These are phyloP conservation scores for Microtus richardsoni DNA, from an alignment of 2,113 vertebrate genomes.

Conservation along the genomic window DNA sequence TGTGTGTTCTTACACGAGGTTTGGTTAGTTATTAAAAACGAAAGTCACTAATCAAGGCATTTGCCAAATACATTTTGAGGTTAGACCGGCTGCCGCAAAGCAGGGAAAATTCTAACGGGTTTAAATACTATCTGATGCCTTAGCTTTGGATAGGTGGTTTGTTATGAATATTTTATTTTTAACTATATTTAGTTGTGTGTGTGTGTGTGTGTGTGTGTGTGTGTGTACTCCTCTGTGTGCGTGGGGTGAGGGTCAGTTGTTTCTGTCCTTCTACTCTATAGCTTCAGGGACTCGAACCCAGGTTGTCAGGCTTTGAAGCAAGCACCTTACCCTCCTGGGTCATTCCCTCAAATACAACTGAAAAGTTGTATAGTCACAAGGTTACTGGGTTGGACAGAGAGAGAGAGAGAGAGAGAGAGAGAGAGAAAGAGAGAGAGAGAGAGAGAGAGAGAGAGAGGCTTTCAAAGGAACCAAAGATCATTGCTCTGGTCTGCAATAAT, in stretches of 20 bases:
- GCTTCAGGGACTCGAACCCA: not conserved
- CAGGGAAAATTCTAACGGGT: not conserved
- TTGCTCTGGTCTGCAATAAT: not conserved
- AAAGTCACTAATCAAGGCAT: not conserved
- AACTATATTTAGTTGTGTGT: not conserved
- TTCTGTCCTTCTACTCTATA: not conserved
- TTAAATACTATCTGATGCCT: not conserved
- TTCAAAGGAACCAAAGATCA: not conserved
- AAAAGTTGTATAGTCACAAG: no score
- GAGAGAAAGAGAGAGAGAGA: not conserved
- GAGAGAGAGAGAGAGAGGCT: not conserved
- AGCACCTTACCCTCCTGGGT: not conserved
- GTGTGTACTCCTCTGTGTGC: not conserved
- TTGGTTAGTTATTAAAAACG: not conserved
- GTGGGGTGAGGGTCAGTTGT: not conserved
- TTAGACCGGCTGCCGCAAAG: not conserved
- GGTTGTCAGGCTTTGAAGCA: not conserved
- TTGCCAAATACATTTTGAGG: not conserved
- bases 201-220: not conserved
- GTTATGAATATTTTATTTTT: not conserved
- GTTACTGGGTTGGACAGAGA: not conserved
- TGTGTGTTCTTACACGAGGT: no score
- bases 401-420: not conserved
- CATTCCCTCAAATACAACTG: not conserved
- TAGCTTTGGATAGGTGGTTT: not conserved